phyloP scores from a whole-genome alignment of 1,140 invertebrate species.

The Anoplophora glabripennis region DNA sequence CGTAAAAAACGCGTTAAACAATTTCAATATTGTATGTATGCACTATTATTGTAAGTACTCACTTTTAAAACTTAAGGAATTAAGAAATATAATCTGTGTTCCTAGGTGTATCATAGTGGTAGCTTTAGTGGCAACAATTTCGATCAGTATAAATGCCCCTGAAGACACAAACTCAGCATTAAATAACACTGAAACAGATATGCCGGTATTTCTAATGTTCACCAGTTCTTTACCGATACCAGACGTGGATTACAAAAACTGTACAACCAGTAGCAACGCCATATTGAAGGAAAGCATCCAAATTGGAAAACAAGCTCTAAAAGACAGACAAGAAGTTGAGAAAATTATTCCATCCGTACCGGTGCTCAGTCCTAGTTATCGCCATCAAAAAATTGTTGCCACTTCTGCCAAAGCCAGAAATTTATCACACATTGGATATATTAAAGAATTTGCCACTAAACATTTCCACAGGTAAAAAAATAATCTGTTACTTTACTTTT shows the following conservation, averaged over 20 bases:
- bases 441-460: conserved; percentile 64
- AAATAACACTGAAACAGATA: conserved; percentile 5
- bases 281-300: conserved; percentile 51
- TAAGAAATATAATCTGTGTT: conserved; percentile 8
- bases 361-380: conserved; percentile 60
- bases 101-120: conserved; percentile 50
- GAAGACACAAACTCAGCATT: conserved; percentile 19
- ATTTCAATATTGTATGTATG: conserved; percentile 68
- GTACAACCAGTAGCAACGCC: conserved; percentile 23
- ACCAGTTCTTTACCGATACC: conserved; percentile 25
- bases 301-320: conserved; percentile 58
- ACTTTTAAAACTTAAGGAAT: conserved; percentile 10
- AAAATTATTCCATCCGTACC: conserved; percentile 49
- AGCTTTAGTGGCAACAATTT: conserved; percentile 53
- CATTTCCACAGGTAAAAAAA: conserved; percentile 49
- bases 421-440: conserved; percentile 61
- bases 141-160: conserved; percentile 52
- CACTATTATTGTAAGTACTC: conserved; percentile 61
- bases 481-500: not conserved
- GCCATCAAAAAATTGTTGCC: conserved; percentile 66
- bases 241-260: conserved; percentile 21
- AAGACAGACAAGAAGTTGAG: conserved; percentile 56
- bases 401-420: conserved; percentile 58
- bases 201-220: conserved; percentile 12
- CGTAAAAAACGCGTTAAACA: conserved; percentile 60